Evolutionary conservation across 2,888 invertebrate genomes (phyloP), one percentile per base, ranked within the genome.

Genomic region (Cephus sareptanus): DNA sequence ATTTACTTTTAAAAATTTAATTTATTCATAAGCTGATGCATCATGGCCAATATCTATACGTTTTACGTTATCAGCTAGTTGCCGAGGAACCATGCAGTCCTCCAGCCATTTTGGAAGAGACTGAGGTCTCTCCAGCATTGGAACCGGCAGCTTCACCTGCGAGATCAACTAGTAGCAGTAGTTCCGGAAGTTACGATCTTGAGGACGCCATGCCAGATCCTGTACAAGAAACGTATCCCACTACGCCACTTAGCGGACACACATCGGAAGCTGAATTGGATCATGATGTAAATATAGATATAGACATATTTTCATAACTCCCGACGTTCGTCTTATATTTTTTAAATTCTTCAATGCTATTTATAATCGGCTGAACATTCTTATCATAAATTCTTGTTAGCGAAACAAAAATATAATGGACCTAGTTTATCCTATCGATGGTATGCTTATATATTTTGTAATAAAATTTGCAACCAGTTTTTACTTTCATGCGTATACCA

Each of bases 151-250:
- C 81, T 15, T 90, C 91, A 15, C 88, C 90, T n/a, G 83, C 88
- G 9, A 86, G 88, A 78, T 91, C 91, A 69, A 87, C 89, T 23
- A 90, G 86, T 77, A 91, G 91, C 80, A 91, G 91, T 76, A 91
- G 91, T 82, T 91, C 91, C 30, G 91, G 91, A 33, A 91, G 91
- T 79, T 91, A 91, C 81, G 91, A 91, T 78, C 87, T 91, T 37
- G 90, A 91, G 35, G 91, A 91, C 74, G 90, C 91, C 4, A 89
- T 89, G 88, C 86, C 89, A 9, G 90, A 90, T 78, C 80, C 82
- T 12, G 76, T 80, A 74, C 82, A 84, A 40, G 89, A 89, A 70
- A 78, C 80, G 76, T 87, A 85, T 68, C 84, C 71, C 23, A 85
- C 84, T 30, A 86, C 87, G 69, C 81, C 87, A 13, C 81, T 84